Percentiles rank a stretch among this genome's conserved stretches.
Conservation (phyloP, 2,797 vertebrate species). For the Propithecus deckenii region DNA sequence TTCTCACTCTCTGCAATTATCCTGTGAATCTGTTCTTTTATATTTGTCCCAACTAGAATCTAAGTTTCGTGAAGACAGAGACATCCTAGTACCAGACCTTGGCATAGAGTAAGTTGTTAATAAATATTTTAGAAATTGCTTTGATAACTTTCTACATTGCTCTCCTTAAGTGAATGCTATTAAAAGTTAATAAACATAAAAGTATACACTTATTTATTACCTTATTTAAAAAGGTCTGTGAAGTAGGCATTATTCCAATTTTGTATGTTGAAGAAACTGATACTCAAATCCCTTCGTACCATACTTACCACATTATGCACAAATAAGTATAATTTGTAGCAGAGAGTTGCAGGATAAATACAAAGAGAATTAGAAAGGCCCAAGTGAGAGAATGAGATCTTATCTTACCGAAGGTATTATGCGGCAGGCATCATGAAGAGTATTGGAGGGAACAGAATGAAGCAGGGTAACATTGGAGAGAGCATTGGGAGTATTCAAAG, state of each 20-base stretch:
- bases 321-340: not conserved
- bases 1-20: not conserved
- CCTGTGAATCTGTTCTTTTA: not conserved
- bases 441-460: not conserved
- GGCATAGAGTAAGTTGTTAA: not conserved
- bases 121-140: not conserved
- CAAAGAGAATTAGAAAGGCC: too few species aligned
- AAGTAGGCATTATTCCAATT: not conserved
- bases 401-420: too few species aligned
- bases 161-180: not conserved
- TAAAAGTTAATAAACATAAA: not conserved
- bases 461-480: not conserved
- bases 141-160: not conserved
- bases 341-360: not conserved
- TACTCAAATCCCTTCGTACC: not conserved
- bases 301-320: not conserved
- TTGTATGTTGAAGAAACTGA: not conserved
- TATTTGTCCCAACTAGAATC: not conserved
- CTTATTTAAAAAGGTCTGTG: not conserved
- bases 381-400: not conserved
- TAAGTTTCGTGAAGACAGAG: not conserved
- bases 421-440: too few species aligned
- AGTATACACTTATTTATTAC: not conserved
- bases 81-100: not conserved
- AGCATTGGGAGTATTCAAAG: too few species aligned